These are phyloP conservation scores for Theonella swinhoei DNA, from an alignment of 37 sponge, comb jelly and placozoan species.

Conservation along the genomic window DNA sequence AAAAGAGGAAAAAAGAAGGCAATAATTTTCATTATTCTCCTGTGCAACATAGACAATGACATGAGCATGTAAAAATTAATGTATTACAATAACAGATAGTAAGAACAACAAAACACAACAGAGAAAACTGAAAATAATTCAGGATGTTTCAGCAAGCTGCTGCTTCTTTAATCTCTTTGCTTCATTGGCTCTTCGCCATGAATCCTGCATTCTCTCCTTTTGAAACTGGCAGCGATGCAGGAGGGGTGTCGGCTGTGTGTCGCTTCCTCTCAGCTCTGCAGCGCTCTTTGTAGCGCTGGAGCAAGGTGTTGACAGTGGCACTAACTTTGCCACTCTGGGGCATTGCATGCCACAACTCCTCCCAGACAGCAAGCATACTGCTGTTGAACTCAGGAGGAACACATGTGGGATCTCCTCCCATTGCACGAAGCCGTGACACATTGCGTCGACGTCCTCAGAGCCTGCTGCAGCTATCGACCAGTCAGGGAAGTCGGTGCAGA, in stretches of 20 bases:
- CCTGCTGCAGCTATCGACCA: constrained; percentile 52
- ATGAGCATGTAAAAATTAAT: too few relatives aligned
- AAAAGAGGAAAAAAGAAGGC: not conserved
- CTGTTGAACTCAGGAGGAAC: constrained; percentile 43
- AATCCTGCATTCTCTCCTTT: constrained; percentile 28
- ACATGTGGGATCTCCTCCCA: constrained; percentile 43
- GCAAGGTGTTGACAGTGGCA: constrained; percentile 27
- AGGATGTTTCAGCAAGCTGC: not conserved
- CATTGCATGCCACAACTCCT: constrained; percentile 50
- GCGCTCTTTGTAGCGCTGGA: constrained; percentile 31
- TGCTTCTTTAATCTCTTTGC: constrained; percentile 40
- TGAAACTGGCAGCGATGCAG: constrained; percentile 50
- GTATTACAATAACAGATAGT: not conserved
- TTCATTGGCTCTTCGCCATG: constrained; percentile 43
- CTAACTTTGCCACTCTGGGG: constrained; percentile 39
- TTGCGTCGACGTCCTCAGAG: constrained; percentile 43
- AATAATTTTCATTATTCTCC: not conserved
- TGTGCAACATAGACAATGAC: not conserved
- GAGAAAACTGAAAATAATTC: not conserved
- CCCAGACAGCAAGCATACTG: constrained; percentile 36
- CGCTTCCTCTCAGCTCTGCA: constrained; percentile 29
- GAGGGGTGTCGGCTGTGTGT: not conserved
- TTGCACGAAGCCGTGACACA: constrained; percentile 25
- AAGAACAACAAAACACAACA: not conserved
- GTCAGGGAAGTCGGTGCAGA: constrained; percentile 46